phyloP scores from a whole-genome alignment of 2,888 invertebrate genomes.

The Lumbricus terrestris region DNA sequence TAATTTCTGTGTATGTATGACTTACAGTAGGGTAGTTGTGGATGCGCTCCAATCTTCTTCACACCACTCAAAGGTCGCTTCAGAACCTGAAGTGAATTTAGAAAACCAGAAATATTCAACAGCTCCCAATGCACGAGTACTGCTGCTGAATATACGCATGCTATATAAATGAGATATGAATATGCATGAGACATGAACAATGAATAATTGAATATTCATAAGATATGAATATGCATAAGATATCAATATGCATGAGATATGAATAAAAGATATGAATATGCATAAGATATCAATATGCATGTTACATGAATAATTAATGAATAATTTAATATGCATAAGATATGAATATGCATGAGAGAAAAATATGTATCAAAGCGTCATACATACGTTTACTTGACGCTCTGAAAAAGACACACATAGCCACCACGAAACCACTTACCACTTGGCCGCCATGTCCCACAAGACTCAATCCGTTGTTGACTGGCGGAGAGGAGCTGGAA shows the following conservation, averaged over 20 bases:
- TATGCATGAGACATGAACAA: background rate
- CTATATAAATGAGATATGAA: background rate
- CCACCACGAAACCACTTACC: background rate
- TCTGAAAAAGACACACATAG: background rate
- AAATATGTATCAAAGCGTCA: too few relatives aligned
- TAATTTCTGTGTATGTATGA: slow-evolving; percentile 11
- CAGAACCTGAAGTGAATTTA: slow-evolving; percentile 43
- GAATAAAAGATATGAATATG: background rate
- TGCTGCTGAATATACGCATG: background rate
- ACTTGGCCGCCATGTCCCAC: background rate
- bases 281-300: background rate
- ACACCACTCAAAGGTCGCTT: slow-evolving; percentile 93
- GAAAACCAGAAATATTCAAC: background rate
- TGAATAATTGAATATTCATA: too few relatives aligned
- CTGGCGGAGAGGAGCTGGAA: background rate
- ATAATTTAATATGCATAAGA: too few relatives aligned
- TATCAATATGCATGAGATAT: too few relatives aligned
- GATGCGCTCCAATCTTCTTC: slow-evolving; percentile 92
- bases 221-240: too few relatives aligned
- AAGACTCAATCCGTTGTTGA: background rate
- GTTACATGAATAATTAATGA: too few relatives aligned
- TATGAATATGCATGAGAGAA: background rate
- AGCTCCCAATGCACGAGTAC: background rate
- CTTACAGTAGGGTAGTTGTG: slow-evolving; percentile 91
- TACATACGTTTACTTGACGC: too few relatives aligned